Base-by-base conservation (phyloP, 1,140 invertebrate genomes). In the Dendrolimus punctatus region DNA sequence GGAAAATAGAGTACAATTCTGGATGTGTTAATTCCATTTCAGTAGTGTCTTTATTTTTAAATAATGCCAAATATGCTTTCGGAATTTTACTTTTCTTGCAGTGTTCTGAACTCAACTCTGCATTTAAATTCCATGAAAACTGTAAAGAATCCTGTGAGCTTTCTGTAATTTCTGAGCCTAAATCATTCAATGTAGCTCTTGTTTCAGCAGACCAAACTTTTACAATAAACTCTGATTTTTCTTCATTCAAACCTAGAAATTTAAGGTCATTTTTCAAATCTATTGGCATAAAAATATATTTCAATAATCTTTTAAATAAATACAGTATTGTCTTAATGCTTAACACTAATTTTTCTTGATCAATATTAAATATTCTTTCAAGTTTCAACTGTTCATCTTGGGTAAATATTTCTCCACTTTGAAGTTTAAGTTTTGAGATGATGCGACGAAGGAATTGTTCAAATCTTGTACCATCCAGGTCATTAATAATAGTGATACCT, bases 161-260 rank as follows among this genome's bases (percentile, higher is more conserved):
- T 45, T 68, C 58, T 44, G 51, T 58, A 53, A 50, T 40, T 48
- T 62, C 68, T 50, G 59, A 61, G 45, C 62, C 62, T 38, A 85
- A 50, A 47, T 83, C 69, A 69, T 73, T 64, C 7, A 85, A 62
- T 47, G 69, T 74, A 39, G 57, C 49, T 53, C 66, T 80, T 46
- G 72, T 80, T 66, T 84, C 79, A 39, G 57, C 50, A 39, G 80
- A 85, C 82, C 82, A 85, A 8, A 81, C 57, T 62, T 82, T 82
- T 8, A 81, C 56, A 53, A 85, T 69, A 40, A 57, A 54, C 36
- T 79, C 73, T 45, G 70, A 52, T 58, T 85, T 85, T 49, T 80
- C 69, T 60, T 70, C 62, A 53, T 57, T 71, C 41, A 84, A 71
- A 38, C 80, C 82, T 45, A 82, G 46, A 47, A 47, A 54, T 45